Conservation (phyloP, 2,888 invertebrate genomes). For the Empis stercorea region DNA sequence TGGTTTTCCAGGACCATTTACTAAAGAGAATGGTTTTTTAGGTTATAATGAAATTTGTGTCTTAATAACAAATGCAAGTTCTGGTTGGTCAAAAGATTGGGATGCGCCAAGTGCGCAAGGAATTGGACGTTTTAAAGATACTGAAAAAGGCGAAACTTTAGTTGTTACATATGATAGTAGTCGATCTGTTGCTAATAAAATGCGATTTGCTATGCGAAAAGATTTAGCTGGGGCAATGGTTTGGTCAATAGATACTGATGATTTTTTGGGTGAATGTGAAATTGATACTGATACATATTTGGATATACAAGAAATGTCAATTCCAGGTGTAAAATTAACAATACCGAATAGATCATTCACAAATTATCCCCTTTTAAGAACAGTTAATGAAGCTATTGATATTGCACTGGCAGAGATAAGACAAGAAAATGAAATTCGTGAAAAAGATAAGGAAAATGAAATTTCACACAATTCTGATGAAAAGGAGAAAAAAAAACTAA, state of each 20-base stretch:
- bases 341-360: slow-evolving; percentile 26
- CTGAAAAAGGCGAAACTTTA: slow-evolving; percentile 43
- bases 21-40: slow-evolving; percentile 67
- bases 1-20: slow-evolving; percentile 67
- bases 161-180: slow-evolving; percentile 68
- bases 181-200: slow-evolving; percentile 60
- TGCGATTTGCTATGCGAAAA: slow-evolving; percentile 47
- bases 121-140: slow-evolving; percentile 43
- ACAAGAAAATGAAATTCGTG: slow-evolving; percentile 40
- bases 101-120: slow-evolving; percentile 43
- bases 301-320: slow-evolving; percentile 32
- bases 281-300: slow-evolving; percentile 38
- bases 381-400: slow-evolving; percentile 54
- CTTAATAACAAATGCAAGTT: slow-evolving; percentile 44
- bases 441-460: slow-evolving; percentile 38
- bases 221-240: slow-evolving; percentile 71
- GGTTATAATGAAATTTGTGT: slow-evolving; percentile 78
- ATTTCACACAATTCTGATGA: slow-evolving; percentile 29
- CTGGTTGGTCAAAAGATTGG: slow-evolving; percentile 57
- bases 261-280: slow-evolving; percentile 59
- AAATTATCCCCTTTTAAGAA: slow-evolving; percentile 59
- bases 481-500: slow-evolving; percentile 19
- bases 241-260: slow-evolving; percentile 83
- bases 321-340: slow-evolving; percentile 14
- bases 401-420: slow-evolving; percentile 40